Evolutionary conservation across 2,888 invertebrate species (phyloP), one percentile per base, ranked within the genome.

Genomic region (Synergus japonicus): DNA sequence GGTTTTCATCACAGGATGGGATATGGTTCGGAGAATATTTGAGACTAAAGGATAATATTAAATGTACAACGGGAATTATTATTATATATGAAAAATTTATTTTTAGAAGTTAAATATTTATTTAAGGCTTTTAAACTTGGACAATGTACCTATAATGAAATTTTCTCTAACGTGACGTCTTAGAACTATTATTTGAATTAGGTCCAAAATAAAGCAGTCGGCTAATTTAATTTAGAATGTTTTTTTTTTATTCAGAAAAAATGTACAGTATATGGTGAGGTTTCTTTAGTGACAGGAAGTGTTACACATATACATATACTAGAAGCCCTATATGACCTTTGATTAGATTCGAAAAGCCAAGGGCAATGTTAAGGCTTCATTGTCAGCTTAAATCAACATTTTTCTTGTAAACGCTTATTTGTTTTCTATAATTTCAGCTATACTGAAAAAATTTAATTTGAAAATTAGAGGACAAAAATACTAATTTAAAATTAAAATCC

Each of bases 261-360:
- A 37, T n/a, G 4, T 10, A 66, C 22, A n/a, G 66, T 79, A 78
- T 76, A 77, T 77, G 78, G 46, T 82, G 58, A 66, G 81, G 81
- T 81, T 83, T 83, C 78, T 78, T 80, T 79, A 78, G 79, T 79
- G 73, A 78, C 63, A 79, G 69, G 79, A 82, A 82, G 82, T 81
- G 77, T 82, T 81, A 79, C 81, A 83, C 3, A 29, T 29, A 29
- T 29, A 83, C 3, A 29, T 29, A 29, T 29, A 29, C 76, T 77
- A 69, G 83, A 87, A 88, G 84, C 88, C 86, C 78, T 85, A 87
- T 85, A 87, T 81, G 85, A 84, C 83, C 83, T 88, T 87, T 88
- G 87, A 88, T 88, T 88, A 87, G 86, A 86, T 86, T 88, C 86
- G 85, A 83, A 86, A 81, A 84, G 86, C 81, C 84, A 80, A 83